Base-by-base conservation (phyloP, 2,113 vertebrate species). In the Marmota monax region DNA sequence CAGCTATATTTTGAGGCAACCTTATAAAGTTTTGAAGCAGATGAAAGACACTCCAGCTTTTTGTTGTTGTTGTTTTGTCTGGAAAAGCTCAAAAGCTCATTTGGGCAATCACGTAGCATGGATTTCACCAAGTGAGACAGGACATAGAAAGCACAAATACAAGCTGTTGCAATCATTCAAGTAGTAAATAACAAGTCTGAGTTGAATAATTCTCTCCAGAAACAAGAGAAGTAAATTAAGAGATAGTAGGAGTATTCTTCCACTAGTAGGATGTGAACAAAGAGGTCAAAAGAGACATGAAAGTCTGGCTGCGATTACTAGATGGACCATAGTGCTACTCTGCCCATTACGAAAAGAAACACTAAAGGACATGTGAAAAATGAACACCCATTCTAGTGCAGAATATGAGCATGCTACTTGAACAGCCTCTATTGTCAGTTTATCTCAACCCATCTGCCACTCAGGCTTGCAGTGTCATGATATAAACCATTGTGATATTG, bases 101-200 rank as follows among this genome's bases (percentile, higher is more conserved):
- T 53, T 74, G 7, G 63, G 79, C 34, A 58, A 88, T 74, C 11
- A 70, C 20, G 72, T 92, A 48, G 29, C 39, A 61, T 51, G 61
- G 20, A 42, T 83, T 92, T 95, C 67, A 87, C 8, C n/a, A 25
- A 61, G 20, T 73, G 72, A 90, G 45, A 37, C 18, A 37, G 9
- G 32, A n/a, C 37, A 18, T 23, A 94, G 27, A 56, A 56, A 94
- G n/a, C 65, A 91, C 4, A 17, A 70, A 69, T 12, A 32, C 3
- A 8, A 84, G 10, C 18, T 45, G 2, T 13, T 25, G 16, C 13
- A 95, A 14, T 67, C 27, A 25, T 65, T 94, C 69, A 94, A 23
- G 16, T 1, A 93, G 70, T 16, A 91, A 83, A 96, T 85, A 88
- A 51, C 77, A 65, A 94, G 18, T 7, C 63, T 83, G 14, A 92